Conservation (phyloP, 2,797 vertebrate genomes). For the Chrosomus eos region DNA sequence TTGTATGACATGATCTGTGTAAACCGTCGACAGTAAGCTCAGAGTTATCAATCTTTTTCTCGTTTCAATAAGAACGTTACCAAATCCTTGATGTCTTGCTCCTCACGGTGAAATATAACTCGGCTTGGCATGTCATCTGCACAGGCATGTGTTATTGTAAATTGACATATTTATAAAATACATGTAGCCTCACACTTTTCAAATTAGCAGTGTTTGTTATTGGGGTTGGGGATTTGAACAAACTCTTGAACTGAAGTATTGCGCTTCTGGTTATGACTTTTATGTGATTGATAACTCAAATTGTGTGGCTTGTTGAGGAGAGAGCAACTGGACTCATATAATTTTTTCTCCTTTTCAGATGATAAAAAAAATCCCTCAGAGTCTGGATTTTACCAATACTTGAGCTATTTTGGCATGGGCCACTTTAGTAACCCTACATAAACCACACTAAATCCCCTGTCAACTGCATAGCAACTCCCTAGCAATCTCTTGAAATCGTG, state of each 20-base stretch:
- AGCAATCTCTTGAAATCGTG: not conserved
- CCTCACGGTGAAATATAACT: slow-evolving; percentile 9
- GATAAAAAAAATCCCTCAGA: not conserved
- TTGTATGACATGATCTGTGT: slow-evolving; percentile 53
- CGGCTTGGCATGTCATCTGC: slow-evolving; percentile 9
- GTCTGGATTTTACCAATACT: not conserved
- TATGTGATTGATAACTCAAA: not conserved
- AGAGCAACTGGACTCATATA: not conserved
- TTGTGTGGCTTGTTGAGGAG: not conserved
- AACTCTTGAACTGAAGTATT: not conserved
- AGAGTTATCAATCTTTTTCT: slow-evolving; percentile 40
- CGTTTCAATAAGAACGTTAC: slow-evolving; percentile 27
- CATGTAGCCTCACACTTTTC: slow-evolving; percentile 18
- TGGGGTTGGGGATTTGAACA: not conserved
- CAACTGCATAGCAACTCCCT: not conserved
- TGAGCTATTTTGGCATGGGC: not conserved
- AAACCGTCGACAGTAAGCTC: slow-evolving; percentile 36
- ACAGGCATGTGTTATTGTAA: slow-evolving; percentile 20
- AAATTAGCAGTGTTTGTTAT: not conserved
- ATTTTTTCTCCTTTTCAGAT: not conserved
- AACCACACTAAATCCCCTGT: not conserved
- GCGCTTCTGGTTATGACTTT: not conserved
- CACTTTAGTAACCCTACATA: not conserved
- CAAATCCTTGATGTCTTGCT: slow-evolving; percentile 6
- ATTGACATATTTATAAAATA: slow-evolving; percentile 36